phyloP scores from a whole-genome alignment of 2,113 vertebrate species.

The Sinocyclocheilus anophthalmus region DNA sequence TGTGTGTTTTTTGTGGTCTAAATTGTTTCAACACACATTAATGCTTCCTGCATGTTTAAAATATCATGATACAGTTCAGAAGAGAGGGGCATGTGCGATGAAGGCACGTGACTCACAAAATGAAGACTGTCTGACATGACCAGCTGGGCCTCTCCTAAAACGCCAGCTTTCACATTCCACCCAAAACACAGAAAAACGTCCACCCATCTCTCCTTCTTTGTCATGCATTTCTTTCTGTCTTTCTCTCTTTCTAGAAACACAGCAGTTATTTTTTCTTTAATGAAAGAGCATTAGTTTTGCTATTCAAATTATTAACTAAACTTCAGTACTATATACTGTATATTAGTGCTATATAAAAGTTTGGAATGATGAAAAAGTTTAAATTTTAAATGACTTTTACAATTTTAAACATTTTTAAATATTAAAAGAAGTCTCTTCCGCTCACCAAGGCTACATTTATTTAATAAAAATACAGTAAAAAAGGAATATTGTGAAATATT shows the following conservation, averaged over 20 bases:
- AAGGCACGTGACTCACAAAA: constrained; percentile 40
- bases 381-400: no score
- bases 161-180: constrained; percentile 51
- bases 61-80: background rate
- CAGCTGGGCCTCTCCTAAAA: constrained; percentile 49
- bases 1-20: background rate
- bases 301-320: background rate
- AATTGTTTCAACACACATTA: constrained; percentile 11
- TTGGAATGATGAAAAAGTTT: no score
- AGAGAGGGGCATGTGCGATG: background rate
- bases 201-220: constrained; percentile 35
- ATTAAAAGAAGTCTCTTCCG: background rate
- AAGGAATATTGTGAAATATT: background rate
- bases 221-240: constrained; percentile 27
- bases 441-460: background rate
- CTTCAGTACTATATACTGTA: no score
- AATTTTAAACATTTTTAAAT: no score
- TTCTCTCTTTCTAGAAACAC: background rate
- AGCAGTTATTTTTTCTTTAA: background rate
- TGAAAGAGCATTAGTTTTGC: no score
- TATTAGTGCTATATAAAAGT: no score
- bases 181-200: constrained; percentile 58
- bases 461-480: background rate
- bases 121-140: constrained; percentile 49
- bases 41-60: constrained; percentile 31